phyloP scores from a whole-genome alignment of 1,140 invertebrate genomes.

The Ceratitis capitata region DNA sequence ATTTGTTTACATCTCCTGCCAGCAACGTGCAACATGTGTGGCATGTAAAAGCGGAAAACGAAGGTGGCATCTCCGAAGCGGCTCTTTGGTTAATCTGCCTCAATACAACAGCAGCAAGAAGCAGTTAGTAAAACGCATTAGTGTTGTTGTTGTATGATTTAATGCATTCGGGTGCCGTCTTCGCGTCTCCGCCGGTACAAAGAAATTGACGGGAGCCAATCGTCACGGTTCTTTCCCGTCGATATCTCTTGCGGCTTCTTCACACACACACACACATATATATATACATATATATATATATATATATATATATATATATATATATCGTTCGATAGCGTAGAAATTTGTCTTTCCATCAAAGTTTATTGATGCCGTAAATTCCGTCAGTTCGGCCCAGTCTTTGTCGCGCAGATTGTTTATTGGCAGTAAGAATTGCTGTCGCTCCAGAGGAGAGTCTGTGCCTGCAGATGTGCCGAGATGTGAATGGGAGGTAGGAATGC shows the following conservation, averaged over 20 bases:
- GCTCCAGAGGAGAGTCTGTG: neutral
- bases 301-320: neutral
- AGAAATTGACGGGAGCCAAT: neutral
- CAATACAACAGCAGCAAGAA: neutral
- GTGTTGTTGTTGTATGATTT: neutral
- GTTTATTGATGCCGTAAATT: constrained; percentile 7
- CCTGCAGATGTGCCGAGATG: neutral
- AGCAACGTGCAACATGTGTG: constrained; percentile 25
- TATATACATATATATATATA: too few relatives aligned
- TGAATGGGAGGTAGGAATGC: neutral
- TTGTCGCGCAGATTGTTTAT: constrained; percentile 12
- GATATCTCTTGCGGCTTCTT: too few relatives aligned
- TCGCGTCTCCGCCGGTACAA: neutral
- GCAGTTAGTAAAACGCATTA: neutral
- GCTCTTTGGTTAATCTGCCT: neutral
- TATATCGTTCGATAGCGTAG: neutral
- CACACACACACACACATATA: too few relatives aligned
- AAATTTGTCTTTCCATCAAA: neutral
- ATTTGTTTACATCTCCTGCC: neutral
- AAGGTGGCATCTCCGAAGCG: neutral
- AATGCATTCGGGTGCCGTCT: neutral
- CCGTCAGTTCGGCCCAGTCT: too few relatives aligned
- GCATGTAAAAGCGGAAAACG: neutral
- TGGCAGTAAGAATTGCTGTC: neutral
- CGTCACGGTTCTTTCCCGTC: neutral